Conservation (phyloP, 1,140 invertebrate genomes). For the Leptestheria dahalacensis region DNA sequence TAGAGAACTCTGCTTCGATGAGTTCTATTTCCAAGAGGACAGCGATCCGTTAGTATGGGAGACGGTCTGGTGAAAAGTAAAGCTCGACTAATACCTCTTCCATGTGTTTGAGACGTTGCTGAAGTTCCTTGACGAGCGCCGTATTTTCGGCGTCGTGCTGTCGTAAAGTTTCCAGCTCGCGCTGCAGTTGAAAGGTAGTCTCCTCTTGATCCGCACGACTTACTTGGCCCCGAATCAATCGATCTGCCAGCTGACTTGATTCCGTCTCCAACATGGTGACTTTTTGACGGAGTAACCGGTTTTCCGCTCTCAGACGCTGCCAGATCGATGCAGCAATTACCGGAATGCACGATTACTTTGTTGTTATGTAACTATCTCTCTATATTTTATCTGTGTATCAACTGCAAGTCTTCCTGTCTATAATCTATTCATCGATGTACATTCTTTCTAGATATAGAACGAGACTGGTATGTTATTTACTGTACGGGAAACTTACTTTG, state of each 20-base stretch:
- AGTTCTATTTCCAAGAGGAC: constrained; percentile 1
- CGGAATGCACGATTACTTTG: no score
- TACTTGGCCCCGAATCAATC: constrained; percentile 89
- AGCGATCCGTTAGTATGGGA: no score
- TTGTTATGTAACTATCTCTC: no score
- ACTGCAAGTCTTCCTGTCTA: no score
- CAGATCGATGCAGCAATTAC: constrained; percentile 29
- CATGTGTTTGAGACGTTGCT: constrained; percentile 32
- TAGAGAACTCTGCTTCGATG: constrained; percentile 19
- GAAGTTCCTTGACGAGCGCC: constrained; percentile 42
- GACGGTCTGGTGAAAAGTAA: no score
- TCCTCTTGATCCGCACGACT: constrained; percentile 83
- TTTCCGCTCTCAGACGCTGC: constrained; percentile 85
- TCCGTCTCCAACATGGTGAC: constrained; percentile 89
- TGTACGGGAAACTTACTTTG: constrained; percentile 45
- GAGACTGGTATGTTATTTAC: no score
- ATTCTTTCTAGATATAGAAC: no score
- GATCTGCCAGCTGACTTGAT: constrained; percentile 73
- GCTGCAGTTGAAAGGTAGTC: constrained; percentile 48
- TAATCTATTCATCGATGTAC: no score
- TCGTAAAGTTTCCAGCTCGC: constrained; percentile 54
- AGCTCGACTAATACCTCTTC: constrained; percentile 27
- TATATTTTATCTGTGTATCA: no score
- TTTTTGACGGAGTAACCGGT: constrained; percentile 77
- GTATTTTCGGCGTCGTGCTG: constrained; percentile 63